Evolutionary conservation across 2,888 invertebrate species (phyloP).

Genomic region (Unio delphinus): DNA sequence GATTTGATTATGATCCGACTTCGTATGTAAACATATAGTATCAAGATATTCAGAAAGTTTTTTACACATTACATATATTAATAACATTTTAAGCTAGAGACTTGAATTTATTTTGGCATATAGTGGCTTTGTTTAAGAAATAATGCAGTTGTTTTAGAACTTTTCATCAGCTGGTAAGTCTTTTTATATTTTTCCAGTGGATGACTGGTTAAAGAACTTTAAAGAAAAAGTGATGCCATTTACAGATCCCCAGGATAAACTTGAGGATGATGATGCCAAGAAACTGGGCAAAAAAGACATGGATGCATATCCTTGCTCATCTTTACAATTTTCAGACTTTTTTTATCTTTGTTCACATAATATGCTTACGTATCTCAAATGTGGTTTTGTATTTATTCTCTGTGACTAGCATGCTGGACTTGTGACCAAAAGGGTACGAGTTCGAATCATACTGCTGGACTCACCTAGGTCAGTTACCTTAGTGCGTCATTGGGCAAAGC

Average conservation of each 20-base stretch:
- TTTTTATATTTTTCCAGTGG: conserved; percentile 57
- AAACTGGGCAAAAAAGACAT: conserved; percentile 88
- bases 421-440: too few species aligned
- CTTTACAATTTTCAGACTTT: not conserved
- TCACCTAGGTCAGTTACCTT: too few species aligned
- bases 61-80: too few species aligned
- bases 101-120: not conserved
- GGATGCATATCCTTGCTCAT: conserved; percentile 73
- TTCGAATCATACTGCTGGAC: too few species aligned
- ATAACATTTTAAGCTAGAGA: not conserved
- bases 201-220: conserved; percentile 77
- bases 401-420: too few species aligned
- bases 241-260: conserved; percentile 81
- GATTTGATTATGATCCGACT: too few species aligned
- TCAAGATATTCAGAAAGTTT: too few species aligned
- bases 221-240: conserved; percentile 94
- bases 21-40: too few species aligned
- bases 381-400: too few species aligned
- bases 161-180: not conserved
- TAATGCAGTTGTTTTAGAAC: not conserved
- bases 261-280: conserved; percentile 83
- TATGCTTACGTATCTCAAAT: too few species aligned
- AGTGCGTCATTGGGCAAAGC: too few species aligned
- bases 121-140: not conserved
- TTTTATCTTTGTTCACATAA: too few species aligned